phyloP scores from a whole-genome alignment of 1,140 invertebrate species.

The Subanguina moxae region DNA sequence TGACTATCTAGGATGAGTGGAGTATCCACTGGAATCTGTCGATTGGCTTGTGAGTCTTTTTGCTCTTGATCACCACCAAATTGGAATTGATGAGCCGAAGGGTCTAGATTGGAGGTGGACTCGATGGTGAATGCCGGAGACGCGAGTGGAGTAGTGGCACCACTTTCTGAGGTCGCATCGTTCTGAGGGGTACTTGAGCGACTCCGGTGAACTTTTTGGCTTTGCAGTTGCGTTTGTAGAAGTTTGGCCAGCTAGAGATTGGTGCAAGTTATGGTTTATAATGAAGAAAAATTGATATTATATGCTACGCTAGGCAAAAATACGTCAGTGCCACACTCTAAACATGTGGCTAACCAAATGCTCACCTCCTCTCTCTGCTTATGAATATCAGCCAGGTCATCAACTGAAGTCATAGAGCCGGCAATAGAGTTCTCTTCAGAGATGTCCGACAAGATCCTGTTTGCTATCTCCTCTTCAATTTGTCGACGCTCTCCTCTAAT shows the following conservation, averaged over 20 bases:
- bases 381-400: constrained; percentile 46
- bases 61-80: constrained; percentile 37
- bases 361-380: constrained; percentile 17
- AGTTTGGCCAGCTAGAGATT: not conserved
- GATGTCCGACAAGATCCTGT: constrained; percentile 52
- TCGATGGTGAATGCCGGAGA: constrained; percentile 48
- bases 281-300: no score
- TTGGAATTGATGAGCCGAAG: constrained; percentile 35
- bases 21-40: constrained; percentile 46
- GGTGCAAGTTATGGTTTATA: no score
- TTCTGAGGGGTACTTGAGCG: constrained; percentile 2
- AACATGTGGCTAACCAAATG: not conserved
- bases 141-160: constrained; percentile 46
- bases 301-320: no score
- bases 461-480: constrained; percentile 56
- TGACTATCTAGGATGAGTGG: constrained; percentile 30
- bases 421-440: constrained; percentile 52
- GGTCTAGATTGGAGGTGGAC: constrained; percentile 21
- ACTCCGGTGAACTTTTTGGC: not conserved
- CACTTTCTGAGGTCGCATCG: constrained; percentile 9
- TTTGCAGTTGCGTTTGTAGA: not conserved
- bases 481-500: constrained; percentile 52
- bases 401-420: constrained; percentile 48
- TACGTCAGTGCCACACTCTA: no score
- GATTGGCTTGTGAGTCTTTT: constrained; percentile 10